Conservation (phyloP, 1,140 invertebrate species). For the Drosophila mauritiana region DNA sequence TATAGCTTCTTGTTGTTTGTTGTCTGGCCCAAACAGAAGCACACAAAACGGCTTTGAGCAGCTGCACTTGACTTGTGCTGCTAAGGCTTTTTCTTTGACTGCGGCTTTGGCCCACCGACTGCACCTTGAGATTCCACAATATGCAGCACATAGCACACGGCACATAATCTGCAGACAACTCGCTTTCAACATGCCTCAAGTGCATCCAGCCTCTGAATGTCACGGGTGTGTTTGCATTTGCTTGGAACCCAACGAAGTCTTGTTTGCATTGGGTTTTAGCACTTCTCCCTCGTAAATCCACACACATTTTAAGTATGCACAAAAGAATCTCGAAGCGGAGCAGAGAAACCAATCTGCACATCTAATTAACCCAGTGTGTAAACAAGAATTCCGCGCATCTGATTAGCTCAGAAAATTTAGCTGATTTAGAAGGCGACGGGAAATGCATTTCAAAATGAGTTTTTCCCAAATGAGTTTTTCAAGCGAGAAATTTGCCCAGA, state of each 20-base stretch:
- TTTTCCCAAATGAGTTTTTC: constrained; percentile 54
- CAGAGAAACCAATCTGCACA: constrained; percentile 14
- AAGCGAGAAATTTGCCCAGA: constrained; percentile 15
- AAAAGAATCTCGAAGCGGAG: constrained; percentile 36
- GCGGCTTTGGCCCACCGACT: constrained; percentile 31
- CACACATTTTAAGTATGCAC: constrained; percentile 51
- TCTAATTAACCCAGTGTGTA: constrained; percentile 55
- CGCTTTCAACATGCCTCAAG: constrained; percentile 41
- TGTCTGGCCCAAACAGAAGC: constrained; percentile 30
- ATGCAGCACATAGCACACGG: neutral
- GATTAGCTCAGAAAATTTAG: constrained; percentile 49
- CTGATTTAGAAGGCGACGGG: constrained; percentile 29
- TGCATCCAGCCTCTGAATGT: constrained; percentile 28
- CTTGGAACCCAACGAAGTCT: constrained; percentile 3
- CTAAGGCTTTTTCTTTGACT: constrained; percentile 28
- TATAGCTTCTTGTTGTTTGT: constrained; percentile 32
- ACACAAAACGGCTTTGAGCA: constrained; percentile 35
- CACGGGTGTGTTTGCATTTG: constrained; percentile 21
- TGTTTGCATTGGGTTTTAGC: constrained; percentile 55
- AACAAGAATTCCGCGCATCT: constrained; percentile 40
- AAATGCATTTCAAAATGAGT: constrained; percentile 36
- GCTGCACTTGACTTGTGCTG: constrained; percentile 65
- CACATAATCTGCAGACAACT: constrained; percentile 44
- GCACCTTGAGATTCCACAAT: constrained; percentile 59
- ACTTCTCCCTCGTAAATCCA: constrained; percentile 46